These are phyloP conservation scores for Pangasius larnaudii DNA, from an alignment of 2,797 vertebrate species.

Conservation along the genomic window DNA sequence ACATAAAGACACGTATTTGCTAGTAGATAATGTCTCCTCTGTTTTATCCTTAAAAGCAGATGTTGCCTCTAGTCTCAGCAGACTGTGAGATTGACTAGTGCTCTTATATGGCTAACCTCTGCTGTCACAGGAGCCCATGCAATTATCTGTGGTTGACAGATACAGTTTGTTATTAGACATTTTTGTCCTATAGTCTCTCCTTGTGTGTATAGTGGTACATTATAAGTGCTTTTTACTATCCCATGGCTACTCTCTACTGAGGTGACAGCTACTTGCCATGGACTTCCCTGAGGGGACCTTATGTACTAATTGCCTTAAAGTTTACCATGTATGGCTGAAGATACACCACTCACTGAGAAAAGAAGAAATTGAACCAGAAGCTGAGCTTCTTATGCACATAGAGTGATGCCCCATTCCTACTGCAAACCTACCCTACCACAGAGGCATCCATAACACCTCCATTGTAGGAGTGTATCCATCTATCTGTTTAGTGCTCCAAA, in stretches of 20 bases:
- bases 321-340: conserved; percentile 52
- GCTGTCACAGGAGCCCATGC: conserved; percentile 16
- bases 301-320: conserved; percentile 37
- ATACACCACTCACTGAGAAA: background rate
- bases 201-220: conserved; percentile 10
- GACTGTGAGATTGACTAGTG: conserved; percentile 18
- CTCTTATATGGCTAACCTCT: conserved; percentile 20
- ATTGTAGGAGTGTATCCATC: background rate
- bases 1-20: background rate
- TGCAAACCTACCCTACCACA: background rate
- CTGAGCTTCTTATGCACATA: background rate
- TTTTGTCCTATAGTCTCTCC: conserved; percentile 13
- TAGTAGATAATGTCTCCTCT: background rate
- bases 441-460: background rate
- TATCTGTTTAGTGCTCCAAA: background rate
- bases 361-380: background rate
- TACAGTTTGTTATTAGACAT: conserved; percentile 12
- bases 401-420: background rate
- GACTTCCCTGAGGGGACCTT: conserved; percentile 36
- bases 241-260: conserved; percentile 40
- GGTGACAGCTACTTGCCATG: conserved; percentile 40
- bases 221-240: conserved; percentile 17
- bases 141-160: conserved; percentile 18
- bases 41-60: conserved; percentile 61
- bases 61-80: conserved; percentile 61